phyloP scores from a whole-genome alignment of 2,113 vertebrate genomes.

The Scopus umbretta region DNA sequence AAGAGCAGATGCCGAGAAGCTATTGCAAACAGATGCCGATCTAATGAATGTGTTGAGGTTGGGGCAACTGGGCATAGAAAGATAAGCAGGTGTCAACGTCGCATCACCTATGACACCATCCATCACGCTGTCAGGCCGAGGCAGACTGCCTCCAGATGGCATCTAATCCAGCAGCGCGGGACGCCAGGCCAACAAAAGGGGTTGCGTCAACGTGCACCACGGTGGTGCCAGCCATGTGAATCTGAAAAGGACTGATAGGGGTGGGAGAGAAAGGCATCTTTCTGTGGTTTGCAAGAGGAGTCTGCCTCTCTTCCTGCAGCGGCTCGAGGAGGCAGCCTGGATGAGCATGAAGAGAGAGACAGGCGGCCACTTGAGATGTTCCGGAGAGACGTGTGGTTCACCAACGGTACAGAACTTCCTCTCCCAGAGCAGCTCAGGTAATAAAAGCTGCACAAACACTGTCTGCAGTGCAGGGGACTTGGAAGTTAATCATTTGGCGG shows the following conservation, averaged over 20 bases:
- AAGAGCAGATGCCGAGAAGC: slow-evolving; percentile 66
- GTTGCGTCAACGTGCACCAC: not conserved
- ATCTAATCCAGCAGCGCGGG: not conserved
- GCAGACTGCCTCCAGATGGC: slow-evolving; percentile 1
- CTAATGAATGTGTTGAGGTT: slow-evolving; percentile 53
- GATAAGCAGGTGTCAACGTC: slow-evolving; percentile 60
- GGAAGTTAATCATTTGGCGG: not conserved
- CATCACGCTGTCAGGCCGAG: slow-evolving; percentile 18
- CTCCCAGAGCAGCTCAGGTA: slow-evolving; percentile 29
- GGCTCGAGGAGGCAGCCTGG: not conserved
- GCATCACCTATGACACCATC: not conserved
- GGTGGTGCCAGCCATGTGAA: not conserved
- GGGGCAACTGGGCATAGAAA: not conserved
- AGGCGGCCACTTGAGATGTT: rapidly evolving
- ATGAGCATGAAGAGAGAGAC: not conserved
- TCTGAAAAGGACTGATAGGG: not conserved
- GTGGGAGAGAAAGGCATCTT: not conserved
- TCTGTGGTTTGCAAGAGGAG: not conserved
- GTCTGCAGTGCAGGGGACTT: not conserved
- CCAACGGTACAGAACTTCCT: not conserved
- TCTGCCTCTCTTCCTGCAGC: slow-evolving; percentile 1
- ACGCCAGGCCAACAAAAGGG: not conserved
- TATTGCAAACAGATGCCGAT: slow-evolving; percentile 63
- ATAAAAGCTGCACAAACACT: slow-evolving; percentile 1
- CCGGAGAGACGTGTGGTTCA: not conserved